Conservation (phyloP, 2,888 invertebrate species). For the Crossocerus cetratus region DNA sequence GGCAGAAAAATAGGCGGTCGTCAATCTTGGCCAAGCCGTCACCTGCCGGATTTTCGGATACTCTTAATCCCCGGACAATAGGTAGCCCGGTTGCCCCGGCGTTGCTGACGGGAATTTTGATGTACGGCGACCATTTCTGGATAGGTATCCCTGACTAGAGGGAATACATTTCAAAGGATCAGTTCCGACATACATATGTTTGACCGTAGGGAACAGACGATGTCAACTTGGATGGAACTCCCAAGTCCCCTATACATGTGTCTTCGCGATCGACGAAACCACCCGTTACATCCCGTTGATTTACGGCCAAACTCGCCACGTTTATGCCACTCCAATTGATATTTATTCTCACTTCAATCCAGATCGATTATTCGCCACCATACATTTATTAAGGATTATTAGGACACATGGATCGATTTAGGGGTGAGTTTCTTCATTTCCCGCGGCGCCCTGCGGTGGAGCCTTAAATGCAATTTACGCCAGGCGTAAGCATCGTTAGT, state of each 20-base stretch:
- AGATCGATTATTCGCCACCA: background rate
- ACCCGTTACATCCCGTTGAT: background rate
- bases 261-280: background rate
- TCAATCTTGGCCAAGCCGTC: conserved; percentile 4
- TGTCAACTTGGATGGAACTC: background rate
- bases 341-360: background rate
- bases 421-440: background rate
- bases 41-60: conserved; percentile 12
- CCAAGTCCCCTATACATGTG: background rate
- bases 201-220: background rate
- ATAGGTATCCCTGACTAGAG: background rate
- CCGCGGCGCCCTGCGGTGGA: background rate
- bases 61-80: conserved; percentile 10
- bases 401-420: background rate
- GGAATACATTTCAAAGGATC: background rate
- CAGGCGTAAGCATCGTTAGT: background rate
- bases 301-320: background rate
- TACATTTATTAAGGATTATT: background rate
- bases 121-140: background rate
- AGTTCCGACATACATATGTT: background rate
- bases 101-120: background rate
- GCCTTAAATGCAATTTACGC: background rate
- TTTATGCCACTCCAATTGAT: background rate
- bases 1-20: background rate
- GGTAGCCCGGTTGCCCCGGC: background rate